Evolutionary conservation across 2,888 invertebrate genomes (phyloP).

Genomic region (Amphipyra berbera): DNA sequence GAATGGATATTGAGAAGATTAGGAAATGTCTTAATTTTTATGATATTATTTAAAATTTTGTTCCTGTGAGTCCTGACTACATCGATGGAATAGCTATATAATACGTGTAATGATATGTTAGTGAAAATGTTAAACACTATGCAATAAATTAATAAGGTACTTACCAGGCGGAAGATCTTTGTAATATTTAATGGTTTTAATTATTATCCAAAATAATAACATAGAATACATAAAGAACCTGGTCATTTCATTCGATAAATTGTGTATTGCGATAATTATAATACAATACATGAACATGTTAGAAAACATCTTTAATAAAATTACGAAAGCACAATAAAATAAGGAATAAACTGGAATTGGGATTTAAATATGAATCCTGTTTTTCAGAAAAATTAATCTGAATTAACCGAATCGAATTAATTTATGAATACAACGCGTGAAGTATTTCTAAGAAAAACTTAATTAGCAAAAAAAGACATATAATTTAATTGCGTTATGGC

Average conservation of each 20-base stretch:
- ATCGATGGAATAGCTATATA: too few relatives aligned
- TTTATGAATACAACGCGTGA: background rate
- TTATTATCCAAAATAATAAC: conserved; percentile 32
- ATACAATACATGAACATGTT: conserved; percentile 24
- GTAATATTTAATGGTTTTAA: conserved; percentile 42
- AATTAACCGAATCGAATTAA: background rate
- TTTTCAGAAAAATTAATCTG: background rate
- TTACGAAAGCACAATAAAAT: background rate
- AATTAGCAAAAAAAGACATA: background rate
- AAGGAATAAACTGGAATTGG: too few relatives aligned
- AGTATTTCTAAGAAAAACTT: background rate
- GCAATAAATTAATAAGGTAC: conserved; percentile 13
- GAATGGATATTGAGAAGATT: too few relatives aligned
- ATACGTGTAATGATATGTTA: too few relatives aligned
- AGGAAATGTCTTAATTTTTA: too few relatives aligned
- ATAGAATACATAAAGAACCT: conserved; percentile 33
- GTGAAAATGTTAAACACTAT: too few relatives aligned
- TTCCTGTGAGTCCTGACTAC: too few relatives aligned
- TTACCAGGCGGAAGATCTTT: conserved; percentile 62
- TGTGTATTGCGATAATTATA: conserved; percentile 11
- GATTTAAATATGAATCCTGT: too few relatives aligned
- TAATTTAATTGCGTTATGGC: background rate
- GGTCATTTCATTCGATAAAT: conserved; percentile 20
- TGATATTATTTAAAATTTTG: too few relatives aligned
- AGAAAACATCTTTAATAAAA: conserved; percentile 17